phyloP scores from a whole-genome alignment of 2,888 invertebrate genomes.

The Drosophila tanythrix region DNA sequence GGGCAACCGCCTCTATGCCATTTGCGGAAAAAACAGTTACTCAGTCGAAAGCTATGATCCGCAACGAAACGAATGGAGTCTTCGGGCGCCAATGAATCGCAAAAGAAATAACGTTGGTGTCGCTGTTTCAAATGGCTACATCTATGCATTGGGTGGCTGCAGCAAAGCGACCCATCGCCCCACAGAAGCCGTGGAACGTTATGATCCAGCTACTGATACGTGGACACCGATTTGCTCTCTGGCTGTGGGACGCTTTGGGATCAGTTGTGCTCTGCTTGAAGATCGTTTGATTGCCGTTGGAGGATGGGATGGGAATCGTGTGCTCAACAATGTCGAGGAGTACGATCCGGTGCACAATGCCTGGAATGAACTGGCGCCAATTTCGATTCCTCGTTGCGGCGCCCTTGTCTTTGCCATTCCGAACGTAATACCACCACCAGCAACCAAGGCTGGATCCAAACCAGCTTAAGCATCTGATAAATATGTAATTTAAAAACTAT shows the following conservation, averaged over 20 bases:
- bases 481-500: no score
- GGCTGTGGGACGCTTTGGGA: conserved; percentile 93
- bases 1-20: conserved; percentile 93
- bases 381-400: no score
- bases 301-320: conserved; percentile 96
- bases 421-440: no score
- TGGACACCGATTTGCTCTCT: conserved; percentile 94
- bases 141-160: conserved; percentile 96
- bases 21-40: conserved; percentile 90
- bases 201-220: conserved; percentile 90
- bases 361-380: no score
- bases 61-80: conserved; percentile 90
- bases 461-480: no score
- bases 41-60: conserved; percentile 95
- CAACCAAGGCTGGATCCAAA: no score
- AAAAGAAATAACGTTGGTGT: conserved; percentile 96
- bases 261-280: conserved; percentile 94
- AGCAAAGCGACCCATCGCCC: no score
- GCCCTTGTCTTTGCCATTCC: background rate
- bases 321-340: conserved; percentile 73
- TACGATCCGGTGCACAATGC: no score
- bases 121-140: conserved; percentile 93
- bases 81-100: conserved; percentile 85
- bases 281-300: conserved; percentile 92
- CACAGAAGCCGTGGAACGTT: conserved; percentile 95